Percentiles rank a stretch among this genome's conserved stretches.
Evolutionary conservation across 2,113 vertebrate genomes (phyloP).

Genomic region (Corydoras sp.): DNA sequence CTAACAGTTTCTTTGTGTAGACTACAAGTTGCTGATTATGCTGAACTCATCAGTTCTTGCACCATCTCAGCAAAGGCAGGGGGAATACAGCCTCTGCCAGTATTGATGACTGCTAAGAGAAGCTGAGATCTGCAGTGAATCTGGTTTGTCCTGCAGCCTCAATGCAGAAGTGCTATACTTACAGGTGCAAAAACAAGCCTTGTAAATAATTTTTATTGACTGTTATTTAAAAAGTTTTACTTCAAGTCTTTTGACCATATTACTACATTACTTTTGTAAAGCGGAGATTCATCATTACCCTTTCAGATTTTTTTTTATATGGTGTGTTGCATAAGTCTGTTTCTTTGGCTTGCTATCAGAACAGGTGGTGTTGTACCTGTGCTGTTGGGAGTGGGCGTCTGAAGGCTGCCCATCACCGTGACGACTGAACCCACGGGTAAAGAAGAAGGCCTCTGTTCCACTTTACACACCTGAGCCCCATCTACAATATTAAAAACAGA

Average conservation of each 20-base stretch:
- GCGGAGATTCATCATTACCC: no score
- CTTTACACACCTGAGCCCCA: slow-evolving; percentile 86
- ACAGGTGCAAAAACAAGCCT: no score
- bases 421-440: slow-evolving; percentile 86
- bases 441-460: slow-evolving; percentile 93
- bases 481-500: slow-evolving; percentile 60
- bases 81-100: slow-evolving; percentile 7
- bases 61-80: slow-evolving; percentile 26
- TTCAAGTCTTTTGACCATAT: no score
- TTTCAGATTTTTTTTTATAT: no score
- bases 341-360: neutral
- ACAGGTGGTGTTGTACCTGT: slow-evolving; percentile 72
- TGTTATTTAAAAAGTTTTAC: no score
- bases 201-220: no score
- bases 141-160: neutral
- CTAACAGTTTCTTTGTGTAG: no score
- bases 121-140: slow-evolving; percentile 17
- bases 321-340: no score
- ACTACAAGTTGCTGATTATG: no score
- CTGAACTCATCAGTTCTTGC: neutral
- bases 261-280: no score
- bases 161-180: no score
- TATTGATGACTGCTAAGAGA: slow-evolving; percentile 14
- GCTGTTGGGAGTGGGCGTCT: slow-evolving; percentile 96
- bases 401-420: slow-evolving; percentile 86